Percentiles rank a stretch among this genome's conserved stretches.
phyloP scores from a whole-genome alignment of 1,140 invertebrate species.

The Leucophenga varia region DNA sequence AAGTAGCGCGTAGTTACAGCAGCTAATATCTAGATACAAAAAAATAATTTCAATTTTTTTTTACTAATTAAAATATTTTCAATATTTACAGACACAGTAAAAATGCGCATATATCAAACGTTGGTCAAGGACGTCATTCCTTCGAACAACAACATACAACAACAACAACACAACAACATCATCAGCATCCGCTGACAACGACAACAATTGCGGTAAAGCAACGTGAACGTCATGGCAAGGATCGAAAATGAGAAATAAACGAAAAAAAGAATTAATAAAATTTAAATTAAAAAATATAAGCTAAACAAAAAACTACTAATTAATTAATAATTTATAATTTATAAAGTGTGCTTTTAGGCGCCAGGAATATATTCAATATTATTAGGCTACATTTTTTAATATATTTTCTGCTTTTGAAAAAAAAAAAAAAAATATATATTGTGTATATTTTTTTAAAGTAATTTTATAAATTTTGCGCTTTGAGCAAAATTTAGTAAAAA shows the following conservation, averaged over 20 bases:
- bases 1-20: conserved; percentile 34
- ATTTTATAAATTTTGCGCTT: conserved; percentile 44
- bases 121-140: too few species aligned
- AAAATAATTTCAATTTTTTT: conserved; percentile 4
- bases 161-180: conserved; percentile 20
- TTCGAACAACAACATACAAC: conserved; percentile 24
- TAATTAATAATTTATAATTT: conserved; percentile 13
- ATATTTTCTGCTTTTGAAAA: too few species aligned
- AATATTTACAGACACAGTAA: conserved; percentile 42
- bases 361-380: too few species aligned
- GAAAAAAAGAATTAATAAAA: conserved; percentile 22
- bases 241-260: conserved; percentile 32
- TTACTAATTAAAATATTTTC: conserved; percentile 11
- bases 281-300: conserved; percentile 13
- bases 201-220: conserved; percentile 38
- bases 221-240: conserved; percentile 44
- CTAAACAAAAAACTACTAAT: conserved; percentile 21
- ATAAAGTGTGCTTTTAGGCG: conserved; percentile 14
- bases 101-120: conserved; percentile 40
- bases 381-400: too few species aligned
- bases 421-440: too few species aligned
- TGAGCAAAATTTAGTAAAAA: conserved; percentile 41
- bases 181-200: conserved; percentile 37
- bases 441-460: conserved; percentile 13
- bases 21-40: conserved; percentile 28